Base-by-base conservation (phyloP, 37 sponge, comb jelly and placozoan genomes). In the Halichondria panicea region DNA sequence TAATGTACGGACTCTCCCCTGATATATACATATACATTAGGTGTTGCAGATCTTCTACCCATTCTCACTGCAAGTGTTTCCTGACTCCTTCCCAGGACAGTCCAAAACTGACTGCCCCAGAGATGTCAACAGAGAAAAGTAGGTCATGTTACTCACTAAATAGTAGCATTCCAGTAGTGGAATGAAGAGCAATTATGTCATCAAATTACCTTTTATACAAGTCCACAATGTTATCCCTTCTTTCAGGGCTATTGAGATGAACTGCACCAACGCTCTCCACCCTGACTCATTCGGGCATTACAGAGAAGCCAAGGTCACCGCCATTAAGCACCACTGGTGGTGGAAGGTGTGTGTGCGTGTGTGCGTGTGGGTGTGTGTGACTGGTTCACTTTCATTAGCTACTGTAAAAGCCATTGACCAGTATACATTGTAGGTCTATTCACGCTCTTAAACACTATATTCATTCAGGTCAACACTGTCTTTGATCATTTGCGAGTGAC, bases 261-360 rank as follows among this genome's bases (percentile, higher is more conserved):
- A 72, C 28, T 95, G 95, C 41, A 78, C 72, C 43, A 92, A 95
- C 68, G 92, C 92, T 2, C 58, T 31, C 1, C 54, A 84, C 53
- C 95, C 95, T 2, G 95, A 95, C 63, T 63, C 55, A 35, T 95
- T 82, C 43, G 93, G 95, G 8, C 89, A 95, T 67, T 95, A 92
- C 76, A 69, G 95, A 41, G 89, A 92, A 66, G 95, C 92, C 0
- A 44, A 38, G 0, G 52, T 88, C 27, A 92, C 92, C 19, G 81
- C 88, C 38, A 88, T 91, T 58, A 95, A 95, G 68, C 95, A 95
- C 58, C 95, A 95, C 70, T 95, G 95, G 95, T 95, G 92, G 93
- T 95, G 95, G 95, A 95, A 95, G 89, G 91, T 85, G 42, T 22
- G 70, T 33, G 40, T 6, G 33, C 6, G 37, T 31, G n/a, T 28